phyloP scores from a whole-genome alignment of 92 coral and sea anemone genomes.

The Epizoanthus illoricatus region DNA sequence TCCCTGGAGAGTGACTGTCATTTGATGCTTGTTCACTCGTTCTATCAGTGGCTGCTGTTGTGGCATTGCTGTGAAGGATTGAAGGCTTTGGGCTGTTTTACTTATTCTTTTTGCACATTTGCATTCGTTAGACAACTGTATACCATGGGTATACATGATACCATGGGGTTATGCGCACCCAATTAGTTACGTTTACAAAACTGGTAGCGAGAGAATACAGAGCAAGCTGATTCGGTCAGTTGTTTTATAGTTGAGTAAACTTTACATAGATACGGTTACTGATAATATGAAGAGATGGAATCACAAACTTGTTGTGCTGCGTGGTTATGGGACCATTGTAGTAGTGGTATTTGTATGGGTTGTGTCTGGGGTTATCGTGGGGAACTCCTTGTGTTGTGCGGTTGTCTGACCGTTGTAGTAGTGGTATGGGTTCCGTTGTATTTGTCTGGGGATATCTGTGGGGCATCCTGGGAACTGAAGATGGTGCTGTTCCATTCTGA shows the following conservation, averaged over 20 bases:
- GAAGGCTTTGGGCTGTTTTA: not conserved
- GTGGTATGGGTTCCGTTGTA: not conserved
- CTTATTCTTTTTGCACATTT: conserved; percentile 11
- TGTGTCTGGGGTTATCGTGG: not conserved
- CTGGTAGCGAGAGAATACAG: not conserved
- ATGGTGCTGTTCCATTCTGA: not conserved
- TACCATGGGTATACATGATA: too few relatives aligned
- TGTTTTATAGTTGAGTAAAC: not conserved
- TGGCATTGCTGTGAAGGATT: not conserved
- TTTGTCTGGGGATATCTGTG: not conserved
- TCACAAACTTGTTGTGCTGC: not conserved
- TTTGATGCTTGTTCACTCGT: not conserved
- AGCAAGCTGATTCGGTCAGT: not conserved
- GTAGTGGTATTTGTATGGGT: not conserved
- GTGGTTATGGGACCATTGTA: not conserved
- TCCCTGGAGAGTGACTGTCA: too few relatives aligned
- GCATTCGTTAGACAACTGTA: not conserved
- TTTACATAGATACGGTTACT: not conserved
- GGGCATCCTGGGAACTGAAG: not conserved
- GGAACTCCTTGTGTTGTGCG: not conserved
- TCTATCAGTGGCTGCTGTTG: not conserved
- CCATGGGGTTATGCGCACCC: not conserved
- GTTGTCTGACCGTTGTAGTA: not conserved
- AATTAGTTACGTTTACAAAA: not conserved
- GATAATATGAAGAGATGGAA: conserved; percentile 6